Conservation (phyloP, 2,113 vertebrate species). For the Eublepharis macularius region DNA sequence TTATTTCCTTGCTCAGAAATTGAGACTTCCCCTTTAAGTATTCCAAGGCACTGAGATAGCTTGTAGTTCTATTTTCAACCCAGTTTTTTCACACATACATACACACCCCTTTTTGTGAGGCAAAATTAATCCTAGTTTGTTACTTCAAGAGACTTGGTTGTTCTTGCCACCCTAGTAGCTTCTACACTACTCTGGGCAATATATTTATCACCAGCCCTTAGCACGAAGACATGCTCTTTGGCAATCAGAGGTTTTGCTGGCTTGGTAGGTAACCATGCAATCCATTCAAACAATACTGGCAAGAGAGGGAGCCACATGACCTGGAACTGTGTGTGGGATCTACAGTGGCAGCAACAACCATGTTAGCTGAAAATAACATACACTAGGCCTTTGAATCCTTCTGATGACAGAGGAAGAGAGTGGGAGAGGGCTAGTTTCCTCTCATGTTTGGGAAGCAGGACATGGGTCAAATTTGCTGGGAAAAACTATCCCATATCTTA, state of each 20-base stretch:
- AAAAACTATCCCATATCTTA: not conserved
- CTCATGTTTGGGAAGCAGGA: not conserved
- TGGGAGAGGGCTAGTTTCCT: not conserved
- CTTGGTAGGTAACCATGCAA: not conserved
- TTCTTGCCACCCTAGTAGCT: no score
- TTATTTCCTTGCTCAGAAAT: not conserved
- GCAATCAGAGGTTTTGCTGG: not conserved
- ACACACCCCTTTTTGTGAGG: not conserved
- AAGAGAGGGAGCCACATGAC: not conserved
- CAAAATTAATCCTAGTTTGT: not conserved
- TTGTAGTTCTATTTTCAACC: not conserved
- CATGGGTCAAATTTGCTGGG: not conserved
- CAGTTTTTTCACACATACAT: not conserved
- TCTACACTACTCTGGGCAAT: not conserved
- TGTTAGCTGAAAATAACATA: not conserved
- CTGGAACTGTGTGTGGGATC: not conserved
- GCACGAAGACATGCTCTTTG: not conserved
- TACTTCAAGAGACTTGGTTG: not conserved
- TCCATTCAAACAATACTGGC: not conserved
- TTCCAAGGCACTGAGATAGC: not conserved
- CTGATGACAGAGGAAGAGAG: not conserved
- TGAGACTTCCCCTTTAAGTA: not conserved
- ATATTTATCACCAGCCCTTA: not conserved
- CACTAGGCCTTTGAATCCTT: no score
- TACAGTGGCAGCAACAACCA: not conserved